These are phyloP conservation scores for Drosophila trichaetosa DNA, from an alignment of 2,888 invertebrate genomes.

Conservation along the genomic window DNA sequence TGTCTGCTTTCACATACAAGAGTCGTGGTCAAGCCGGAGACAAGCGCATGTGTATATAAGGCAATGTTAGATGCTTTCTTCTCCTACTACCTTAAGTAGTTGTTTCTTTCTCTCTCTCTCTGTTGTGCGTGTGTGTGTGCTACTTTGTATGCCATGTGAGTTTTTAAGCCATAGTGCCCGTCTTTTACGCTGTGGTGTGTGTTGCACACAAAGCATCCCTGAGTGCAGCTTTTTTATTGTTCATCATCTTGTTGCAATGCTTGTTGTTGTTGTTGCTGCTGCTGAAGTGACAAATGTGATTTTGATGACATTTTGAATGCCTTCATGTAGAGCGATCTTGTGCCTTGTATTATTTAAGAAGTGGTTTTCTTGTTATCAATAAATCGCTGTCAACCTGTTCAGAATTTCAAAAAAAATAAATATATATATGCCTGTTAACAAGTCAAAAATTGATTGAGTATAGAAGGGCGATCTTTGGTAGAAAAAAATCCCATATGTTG, in stretches of 20 bases:
- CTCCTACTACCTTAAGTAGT: slow-evolving; percentile 30
- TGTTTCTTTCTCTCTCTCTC: not conserved
- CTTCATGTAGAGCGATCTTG: slow-evolving; percentile 4
- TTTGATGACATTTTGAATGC: slow-evolving; percentile 71
- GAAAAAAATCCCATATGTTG: slow-evolving; percentile 2
- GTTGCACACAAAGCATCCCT: slow-evolving; percentile 47
- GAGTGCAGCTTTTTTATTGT: slow-evolving; percentile 47
- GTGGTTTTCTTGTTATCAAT: slow-evolving; percentile 13
- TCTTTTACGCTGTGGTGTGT: slow-evolving; percentile 41
- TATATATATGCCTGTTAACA: slow-evolving; percentile 14
- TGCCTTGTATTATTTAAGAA: slow-evolving; percentile 19
- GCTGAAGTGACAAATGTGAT: slow-evolving; percentile 63
- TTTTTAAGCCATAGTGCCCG: slow-evolving; percentile 52
- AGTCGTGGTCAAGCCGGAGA: slow-evolving; percentile 28
- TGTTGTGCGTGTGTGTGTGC: not conserved
- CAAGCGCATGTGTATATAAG: slow-evolving; percentile 8
- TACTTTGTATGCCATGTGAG: slow-evolving; percentile 30
- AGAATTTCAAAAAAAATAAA: slow-evolving; percentile 15
- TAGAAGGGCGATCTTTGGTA: slow-evolving; percentile 8
- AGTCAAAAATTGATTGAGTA: slow-evolving; percentile 44
- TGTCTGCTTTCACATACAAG: slow-evolving; percentile 7
- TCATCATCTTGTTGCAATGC: slow-evolving; percentile 31
- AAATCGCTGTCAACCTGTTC: slow-evolving; percentile 13
- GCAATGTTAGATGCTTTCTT: slow-evolving; percentile 14
- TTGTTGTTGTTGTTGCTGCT: slow-evolving; percentile 15